Base-by-base conservation (phyloP, 2,113 vertebrate genomes). In the Tapirus terrestris region DNA sequence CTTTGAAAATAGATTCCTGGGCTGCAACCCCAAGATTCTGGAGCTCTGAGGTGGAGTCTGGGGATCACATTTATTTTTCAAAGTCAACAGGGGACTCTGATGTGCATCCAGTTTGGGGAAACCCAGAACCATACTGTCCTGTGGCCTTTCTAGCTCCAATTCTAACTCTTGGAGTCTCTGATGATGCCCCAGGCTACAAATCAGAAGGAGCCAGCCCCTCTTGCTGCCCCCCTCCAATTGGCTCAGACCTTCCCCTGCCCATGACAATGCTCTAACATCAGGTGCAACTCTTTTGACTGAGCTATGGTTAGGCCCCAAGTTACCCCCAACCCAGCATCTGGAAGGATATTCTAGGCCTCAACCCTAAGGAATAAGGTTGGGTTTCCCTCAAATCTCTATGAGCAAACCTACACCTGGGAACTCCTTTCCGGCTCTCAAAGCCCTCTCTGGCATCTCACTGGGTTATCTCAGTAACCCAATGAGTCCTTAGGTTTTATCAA, bases 41-140 rank as follows among this genome's bases (percentile, higher is more conserved):
- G 79, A 87, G 48, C 72, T 81, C 39, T 39, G 33, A 96, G 21
- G 16, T 84, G 7, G 43, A 95, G 60, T 87, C 61, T 95, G 45
- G n/a, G 45, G 96, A 85, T 88, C 76, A 82, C 51, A 86, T 39
- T 86, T 43, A 67, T 80, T 70, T 77, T 97, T 92, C 68, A 96
- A 92, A 76, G 53, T 73, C 65, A 97, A 91, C 53, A 73, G 80
- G 76, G 48, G 31, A 89, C 93, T 95, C 72, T 93, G 53, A 94
- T 91, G 56, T 53, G 93, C 61, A 93, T 89, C 70, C 45, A 70
- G 63, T 83, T 83, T 92, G 65, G 68, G 68, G 70, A 96, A 95
- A 75, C 23, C 29, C 56, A 93, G 53, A 91, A 88, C 53, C 51
- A 70, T 48, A 80, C 27, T 63, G 16, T 89, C 85, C 67, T 85